These are phyloP conservation scores for Temnothorax curvispinosus DNA, from an alignment of 1,140 invertebrate genomes.

Conservation along the genomic window DNA sequence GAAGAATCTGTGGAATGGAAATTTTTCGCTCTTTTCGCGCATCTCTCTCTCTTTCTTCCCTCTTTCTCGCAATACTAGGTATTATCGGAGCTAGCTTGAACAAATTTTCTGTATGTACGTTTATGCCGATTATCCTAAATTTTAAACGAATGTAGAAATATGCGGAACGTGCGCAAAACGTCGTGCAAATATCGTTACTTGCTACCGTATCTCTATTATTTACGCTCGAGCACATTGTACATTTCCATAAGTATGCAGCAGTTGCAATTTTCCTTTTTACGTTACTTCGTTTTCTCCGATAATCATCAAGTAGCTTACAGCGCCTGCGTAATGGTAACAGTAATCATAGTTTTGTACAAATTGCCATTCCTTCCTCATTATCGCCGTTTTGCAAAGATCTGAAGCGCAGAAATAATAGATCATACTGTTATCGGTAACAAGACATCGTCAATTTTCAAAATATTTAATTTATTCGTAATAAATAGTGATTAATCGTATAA, in stretches of 20 bases:
- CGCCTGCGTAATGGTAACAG: neutral
- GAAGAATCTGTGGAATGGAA: neutral
- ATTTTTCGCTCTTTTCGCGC: neutral
- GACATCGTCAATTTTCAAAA: neutral
- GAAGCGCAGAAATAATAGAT: neutral
- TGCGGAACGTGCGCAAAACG: constrained; percentile 12
- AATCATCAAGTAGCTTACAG: constrained; percentile 8
- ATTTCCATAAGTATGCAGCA: constrained; percentile 42
- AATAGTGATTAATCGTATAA: neutral
- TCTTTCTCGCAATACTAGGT: neutral
- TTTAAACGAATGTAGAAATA: constrained; percentile 12
- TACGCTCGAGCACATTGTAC: constrained; percentile 39
- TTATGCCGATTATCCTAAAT: neutral
- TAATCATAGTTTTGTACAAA: constrained; percentile 10
- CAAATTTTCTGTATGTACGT: neutral
- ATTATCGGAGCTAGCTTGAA: neutral
- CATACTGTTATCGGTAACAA: neutral
- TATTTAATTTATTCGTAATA: neutral
- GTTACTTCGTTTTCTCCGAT: constrained; percentile 31
- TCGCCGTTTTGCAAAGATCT: neutral
- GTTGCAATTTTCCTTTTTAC: constrained; percentile 29
- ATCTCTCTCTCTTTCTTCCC: neutral
- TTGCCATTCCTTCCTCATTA: neutral
- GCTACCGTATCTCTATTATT: constrained; percentile 29
- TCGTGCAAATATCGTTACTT: constrained; percentile 29